Conservation (phyloP, 1,140 invertebrate genomes). For the Acromyrmex echinatior region DNA sequence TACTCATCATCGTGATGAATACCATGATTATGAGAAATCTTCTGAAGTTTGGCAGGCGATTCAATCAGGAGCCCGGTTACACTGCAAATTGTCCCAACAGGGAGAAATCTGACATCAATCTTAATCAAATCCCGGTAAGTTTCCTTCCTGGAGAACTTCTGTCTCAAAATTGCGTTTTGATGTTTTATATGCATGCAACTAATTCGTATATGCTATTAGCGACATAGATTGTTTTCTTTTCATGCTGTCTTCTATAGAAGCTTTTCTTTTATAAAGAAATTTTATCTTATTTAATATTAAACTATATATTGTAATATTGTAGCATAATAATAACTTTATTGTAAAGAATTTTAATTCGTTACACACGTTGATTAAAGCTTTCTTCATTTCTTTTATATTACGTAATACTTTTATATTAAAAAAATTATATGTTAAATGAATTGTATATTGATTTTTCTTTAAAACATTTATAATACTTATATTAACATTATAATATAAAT, state of each 20-base stretch:
- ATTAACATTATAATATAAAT: background rate
- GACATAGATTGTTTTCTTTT: background rate
- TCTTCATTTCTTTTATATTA: background rate
- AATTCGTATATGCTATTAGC: background rate
- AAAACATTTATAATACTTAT: background rate
- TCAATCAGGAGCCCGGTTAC: slow-evolving; percentile 78
- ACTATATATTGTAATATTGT: background rate
- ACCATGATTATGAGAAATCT: slow-evolving; percentile 87
- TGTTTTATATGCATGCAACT: background rate
- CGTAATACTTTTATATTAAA: background rate
- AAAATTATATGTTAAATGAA: background rate
- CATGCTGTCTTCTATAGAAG: background rate
- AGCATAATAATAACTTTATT: background rate
- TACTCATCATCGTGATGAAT: slow-evolving; percentile 88
- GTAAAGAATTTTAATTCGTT: background rate
- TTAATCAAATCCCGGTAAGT: slow-evolving; percentile 84
- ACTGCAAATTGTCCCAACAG: slow-evolving; percentile 76
- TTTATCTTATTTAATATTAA: background rate
- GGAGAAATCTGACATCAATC: slow-evolving; percentile 83
- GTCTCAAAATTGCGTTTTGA: background rate
- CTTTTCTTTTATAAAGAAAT: background rate
- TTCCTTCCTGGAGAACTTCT: background rate
- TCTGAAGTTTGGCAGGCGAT: slow-evolving; percentile 84
- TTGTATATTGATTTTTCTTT: background rate
- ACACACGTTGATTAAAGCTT: background rate